phyloP scores from a whole-genome alignment of 2,888 invertebrate genomes.

The Congeria kusceri region DNA sequence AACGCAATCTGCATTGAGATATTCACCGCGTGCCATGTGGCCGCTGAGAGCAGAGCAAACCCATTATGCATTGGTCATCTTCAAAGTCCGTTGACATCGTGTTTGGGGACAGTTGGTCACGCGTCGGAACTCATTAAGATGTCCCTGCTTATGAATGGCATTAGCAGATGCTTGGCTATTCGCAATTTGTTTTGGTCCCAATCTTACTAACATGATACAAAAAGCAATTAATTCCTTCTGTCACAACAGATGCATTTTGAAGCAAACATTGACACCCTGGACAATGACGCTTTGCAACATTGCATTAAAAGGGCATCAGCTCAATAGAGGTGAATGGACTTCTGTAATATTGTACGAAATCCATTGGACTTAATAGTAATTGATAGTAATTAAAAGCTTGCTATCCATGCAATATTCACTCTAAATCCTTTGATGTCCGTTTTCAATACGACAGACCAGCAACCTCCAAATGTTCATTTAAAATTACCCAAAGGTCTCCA shows the following conservation, averaged over 20 bases:
- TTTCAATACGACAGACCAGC: too few relatives aligned
- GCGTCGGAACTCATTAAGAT: slow-evolving; percentile 32
- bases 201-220: slow-evolving; percentile 34
- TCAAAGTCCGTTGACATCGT: slow-evolving; percentile 36
- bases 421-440: too few relatives aligned
- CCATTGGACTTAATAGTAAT: too few relatives aligned
- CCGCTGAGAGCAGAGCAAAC: neutral
- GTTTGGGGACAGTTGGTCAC: slow-evolving; percentile 55
- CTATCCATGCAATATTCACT: too few relatives aligned
- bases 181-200: slow-evolving; percentile 24
- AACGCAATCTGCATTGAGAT: too few relatives aligned
- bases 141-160: slow-evolving; percentile 13
- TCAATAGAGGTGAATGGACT: neutral
- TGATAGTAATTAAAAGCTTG: too few relatives aligned
- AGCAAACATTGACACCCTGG: neutral
- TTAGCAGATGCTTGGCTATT: slow-evolving; percentile 35
- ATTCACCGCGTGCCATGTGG: slow-evolving; percentile 30
- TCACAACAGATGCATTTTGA: slow-evolving; percentile 48
- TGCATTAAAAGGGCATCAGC: slow-evolving; percentile 21
- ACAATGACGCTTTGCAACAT: slow-evolving; percentile 23
- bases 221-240: slow-evolving; percentile 35
- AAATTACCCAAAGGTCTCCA: too few relatives aligned
- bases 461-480: too few relatives aligned
- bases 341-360: too few relatives aligned
- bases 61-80: slow-evolving; percentile 47